Base-by-base conservation (phyloP, 2,888 invertebrate genomes). In the Cordylochernes scorpioides region DNA sequence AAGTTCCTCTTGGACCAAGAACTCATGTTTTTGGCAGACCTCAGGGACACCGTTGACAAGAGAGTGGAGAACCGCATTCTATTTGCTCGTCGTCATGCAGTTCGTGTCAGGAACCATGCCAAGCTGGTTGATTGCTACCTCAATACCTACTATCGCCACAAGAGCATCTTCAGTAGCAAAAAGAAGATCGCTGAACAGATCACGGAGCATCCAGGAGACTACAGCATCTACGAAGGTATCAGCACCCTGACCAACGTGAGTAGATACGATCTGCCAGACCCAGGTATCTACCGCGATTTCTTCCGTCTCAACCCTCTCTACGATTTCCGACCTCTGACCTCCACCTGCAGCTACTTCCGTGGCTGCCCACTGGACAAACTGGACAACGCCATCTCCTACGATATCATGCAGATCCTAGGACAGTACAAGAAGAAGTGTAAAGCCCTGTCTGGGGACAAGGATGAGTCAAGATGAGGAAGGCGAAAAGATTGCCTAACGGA, bases 121-220 rank as follows among this genome's bases (percentile, higher is more conserved):
- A 82, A 86, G 58, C 78, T 86, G 75, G 82, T 86, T 15, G 86
- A 88, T 55, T 82, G 78, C 52, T 88, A 86, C 52, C 56, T 86
- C 38, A 77, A 77, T 28, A 82, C 82, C 1, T 86, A 73, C 53
- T 77, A 73, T 60, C 80, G 80, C 51, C 80, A 84, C 57, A 80
- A 82, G 56, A 71, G 77, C 4, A 71, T 84, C 51, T 84, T 86
- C 52, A 77, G 73, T 44, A 80, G 78, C 55, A 71, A 67, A 53
- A 80, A 78, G 52, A 68, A 75, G 46, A 70, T 78, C 39, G 68
- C 78, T 30, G 73, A 77, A 46, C 71, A 75, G 42, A 86, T 86
- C 44, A 71, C 82, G 36, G 75, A 45, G 25, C 35, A 47, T 24
- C 49, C 49, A 3, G 34, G 36, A 3, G 40, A 45, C 17, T 42